Conservation (phyloP, 2,797 vertebrate species). For the Characodon lateralis region DNA sequence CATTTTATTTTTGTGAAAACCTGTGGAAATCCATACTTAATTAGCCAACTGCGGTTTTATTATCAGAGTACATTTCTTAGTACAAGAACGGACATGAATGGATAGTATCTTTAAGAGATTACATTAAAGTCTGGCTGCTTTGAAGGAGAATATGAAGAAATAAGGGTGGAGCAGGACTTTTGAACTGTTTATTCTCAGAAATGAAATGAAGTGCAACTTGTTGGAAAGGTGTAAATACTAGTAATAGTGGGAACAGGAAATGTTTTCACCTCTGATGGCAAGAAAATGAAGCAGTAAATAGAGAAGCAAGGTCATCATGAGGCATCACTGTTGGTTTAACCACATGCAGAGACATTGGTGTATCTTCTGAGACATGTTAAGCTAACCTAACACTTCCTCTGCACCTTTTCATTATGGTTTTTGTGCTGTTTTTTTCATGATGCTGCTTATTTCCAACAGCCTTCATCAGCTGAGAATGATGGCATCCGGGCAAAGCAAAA, state of each 20-base stretch:
- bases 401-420: slow-evolving; percentile 14
- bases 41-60: not conserved
- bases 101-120: not conserved
- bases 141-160: not conserved
- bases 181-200: not conserved
- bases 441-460: slow-evolving; percentile 16
- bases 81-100: not conserved
- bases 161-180: not conserved
- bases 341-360: not conserved
- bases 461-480: not conserved
- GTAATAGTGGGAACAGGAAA: not conserved
- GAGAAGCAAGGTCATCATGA: not conserved
- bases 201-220: not conserved
- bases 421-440: not conserved
- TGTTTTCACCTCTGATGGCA: not conserved
- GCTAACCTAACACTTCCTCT: slow-evolving; percentile 35
- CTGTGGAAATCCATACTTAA: not conserved
- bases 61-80: not conserved
- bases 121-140: not conserved
- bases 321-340: not conserved
- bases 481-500: slow-evolving; percentile 5
- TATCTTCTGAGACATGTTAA: slow-evolving; percentile 27
- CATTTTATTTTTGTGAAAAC: not conserved
- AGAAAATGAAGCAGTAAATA: not conserved
- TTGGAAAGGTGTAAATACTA: not conserved